phyloP scores from a whole-genome alignment of 2,113 vertebrate species.

The Scartelaos histophorus region DNA sequence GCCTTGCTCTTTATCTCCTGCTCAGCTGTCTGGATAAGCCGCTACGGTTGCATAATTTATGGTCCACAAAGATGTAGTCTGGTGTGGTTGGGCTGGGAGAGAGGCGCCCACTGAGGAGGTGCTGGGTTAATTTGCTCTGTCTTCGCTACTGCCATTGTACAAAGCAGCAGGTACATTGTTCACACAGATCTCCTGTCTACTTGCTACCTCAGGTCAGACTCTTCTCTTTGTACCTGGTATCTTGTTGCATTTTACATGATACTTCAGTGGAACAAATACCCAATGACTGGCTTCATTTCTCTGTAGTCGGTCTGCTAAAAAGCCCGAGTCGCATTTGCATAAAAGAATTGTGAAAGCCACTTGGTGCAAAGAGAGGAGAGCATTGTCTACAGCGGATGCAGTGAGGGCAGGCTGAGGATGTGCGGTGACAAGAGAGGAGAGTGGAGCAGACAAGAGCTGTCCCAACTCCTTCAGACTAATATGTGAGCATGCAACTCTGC shows the following conservation, averaged over 20 bases:
- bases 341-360: constrained; percentile 35
- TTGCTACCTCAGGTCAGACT: constrained; percentile 39
- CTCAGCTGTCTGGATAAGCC: constrained; percentile 3
- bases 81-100: neutral
- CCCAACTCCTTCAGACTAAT: constrained; percentile 1
- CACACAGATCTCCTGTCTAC: constrained; percentile 32
- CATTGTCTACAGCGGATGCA: constrained; percentile 20
- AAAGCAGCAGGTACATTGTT: constrained; percentile 48
- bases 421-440: neutral
- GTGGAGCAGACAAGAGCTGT: constrained; percentile 4
- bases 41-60: constrained; percentile 40
- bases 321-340: constrained; percentile 42
- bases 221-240: constrained; percentile 40
- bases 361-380: constrained; percentile 12
- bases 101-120: constrained; percentile 18
- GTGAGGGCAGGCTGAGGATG: constrained; percentile 17
- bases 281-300: constrained; percentile 36
- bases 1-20: constrained; percentile 1
- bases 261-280: constrained; percentile 50
- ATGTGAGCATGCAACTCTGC: neutral
- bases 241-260: constrained; percentile 60
- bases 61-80: constrained; percentile 35
- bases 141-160: constrained; percentile 17
- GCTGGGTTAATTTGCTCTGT: constrained; percentile 44
- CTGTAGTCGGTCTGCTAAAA: constrained; percentile 9